Base-by-base conservation (phyloP, 2,888 invertebrate genomes). In the Drosophila anceps region DNA sequence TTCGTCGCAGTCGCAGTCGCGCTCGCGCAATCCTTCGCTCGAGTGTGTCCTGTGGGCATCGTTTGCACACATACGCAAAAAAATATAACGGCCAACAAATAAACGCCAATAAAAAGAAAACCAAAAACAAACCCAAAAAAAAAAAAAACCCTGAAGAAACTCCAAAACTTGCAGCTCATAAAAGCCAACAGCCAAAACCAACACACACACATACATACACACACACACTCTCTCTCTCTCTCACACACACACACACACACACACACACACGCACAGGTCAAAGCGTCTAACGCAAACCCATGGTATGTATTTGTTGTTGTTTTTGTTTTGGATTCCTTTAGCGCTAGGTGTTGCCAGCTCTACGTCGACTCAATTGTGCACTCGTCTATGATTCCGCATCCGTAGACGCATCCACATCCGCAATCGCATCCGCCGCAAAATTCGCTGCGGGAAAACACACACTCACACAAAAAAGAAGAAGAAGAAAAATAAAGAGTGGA, bases 321-420 rank as follows among this genome's bases (percentile, higher is more conserved):
- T n/a, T 27, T 20, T 58, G 39, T 18, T 18, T 48, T 48, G n/a
- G 48, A 50, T 3, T 54, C 20, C 18, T 51, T 43, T 44, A 24
- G 7, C 39, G 8, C 18, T 33, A 71, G 74, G 65, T 60, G 78
- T 81, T 62, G 50, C 50, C 59, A 51, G 35, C 35, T 44, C 63
- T n/a, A 48, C 63, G 39, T 71, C 84, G 84, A 79, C 88, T 86
- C 88, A 83, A 85, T 79, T 84, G 84, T 84, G 84, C 87, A 84
- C 73, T 72, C 76, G 82, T 72, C 80, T 78, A 74, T 82, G 89
- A 79, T 83, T 89, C 82, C 80, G 61, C 66, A 80, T 76, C 76
- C 79, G 60, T 55, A 43, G 54, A 63, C 67, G 67, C 64, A 78
- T 69, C 54, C 81, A 50, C 24, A 59, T 41, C 46, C 53, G 53